Evolutionary conservation across 2,113 vertebrate genomes (phyloP).

Genomic region (Australoheros scitulus): DNA sequence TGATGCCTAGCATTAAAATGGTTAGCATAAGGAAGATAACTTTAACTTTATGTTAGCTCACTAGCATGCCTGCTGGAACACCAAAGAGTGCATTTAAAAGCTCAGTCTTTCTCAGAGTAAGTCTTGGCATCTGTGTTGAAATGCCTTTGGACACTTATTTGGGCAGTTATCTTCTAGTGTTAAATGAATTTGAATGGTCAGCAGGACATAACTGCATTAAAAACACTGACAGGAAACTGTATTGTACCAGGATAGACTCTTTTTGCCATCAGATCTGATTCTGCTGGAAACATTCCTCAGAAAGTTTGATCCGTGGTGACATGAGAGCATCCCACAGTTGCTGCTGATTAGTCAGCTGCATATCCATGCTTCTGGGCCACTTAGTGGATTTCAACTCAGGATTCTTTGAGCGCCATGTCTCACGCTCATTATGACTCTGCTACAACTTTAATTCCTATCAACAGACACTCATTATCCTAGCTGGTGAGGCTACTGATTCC

Average conservation of each 20-base stretch:
- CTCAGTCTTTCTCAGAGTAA: no score
- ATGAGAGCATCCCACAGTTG: background rate
- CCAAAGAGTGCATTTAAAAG: background rate
- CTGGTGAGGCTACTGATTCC: background rate
- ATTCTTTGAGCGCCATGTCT: background rate
- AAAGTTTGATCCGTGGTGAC: background rate
- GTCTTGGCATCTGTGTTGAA: background rate
- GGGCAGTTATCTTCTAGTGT: background rate
- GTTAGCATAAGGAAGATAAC: background rate
- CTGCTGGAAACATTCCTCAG: background rate
- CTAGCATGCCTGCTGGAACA: accelerated
- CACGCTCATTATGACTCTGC: no score
- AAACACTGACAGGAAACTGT: background rate
- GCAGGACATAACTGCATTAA: background rate
- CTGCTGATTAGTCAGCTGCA: background rate
- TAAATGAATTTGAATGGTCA: background rate
- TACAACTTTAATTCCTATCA: background rate
- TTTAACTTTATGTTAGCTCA: background rate
- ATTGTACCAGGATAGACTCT: background rate
- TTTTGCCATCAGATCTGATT: background rate
- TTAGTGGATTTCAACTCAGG: no score
- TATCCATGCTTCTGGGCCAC: background rate
- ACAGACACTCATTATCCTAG: no score
- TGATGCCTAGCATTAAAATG: background rate
- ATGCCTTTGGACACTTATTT: background rate